These are phyloP conservation scores for Hydrotaea cyrtoneurina DNA, from an alignment of 2,888 invertebrate genomes.

Conservation along the genomic window DNA sequence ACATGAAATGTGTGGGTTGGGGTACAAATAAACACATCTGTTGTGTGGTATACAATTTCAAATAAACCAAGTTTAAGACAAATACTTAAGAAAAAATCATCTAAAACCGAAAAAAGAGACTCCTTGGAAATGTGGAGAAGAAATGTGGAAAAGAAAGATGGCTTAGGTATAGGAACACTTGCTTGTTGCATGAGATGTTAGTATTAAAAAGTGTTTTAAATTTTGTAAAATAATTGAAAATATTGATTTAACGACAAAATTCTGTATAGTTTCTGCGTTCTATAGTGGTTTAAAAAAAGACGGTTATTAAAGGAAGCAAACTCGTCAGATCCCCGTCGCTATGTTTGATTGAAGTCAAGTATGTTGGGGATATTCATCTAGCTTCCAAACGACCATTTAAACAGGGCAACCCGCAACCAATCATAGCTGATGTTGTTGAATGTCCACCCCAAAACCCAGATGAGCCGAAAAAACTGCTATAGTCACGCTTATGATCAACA, in stretches of 20 bases:
- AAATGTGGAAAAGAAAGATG: background rate
- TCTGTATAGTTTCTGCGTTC: background rate
- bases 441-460: too few species aligned
- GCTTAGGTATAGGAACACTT: background rate
- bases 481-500: too few species aligned
- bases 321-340: background rate
- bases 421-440: too few species aligned
- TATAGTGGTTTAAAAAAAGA: background rate
- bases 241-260: background rate
- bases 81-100: conserved; percentile 57
- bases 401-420: too few species aligned
- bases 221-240: conserved; percentile 59
- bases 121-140: background rate
- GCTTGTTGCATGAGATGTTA: too few species aligned
- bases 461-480: too few species aligned
- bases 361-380: too few species aligned
- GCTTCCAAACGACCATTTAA: too few species aligned
- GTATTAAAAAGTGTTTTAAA: background rate
- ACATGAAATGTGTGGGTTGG: background rate
- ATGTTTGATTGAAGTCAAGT: background rate
- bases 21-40: conserved; percentile 57
- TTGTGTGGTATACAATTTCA: conserved; percentile 53
- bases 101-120: conserved; percentile 18
- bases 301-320: background rate
- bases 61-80: conserved; percentile 60